A percentile compares a stretch with the other conserved stretches of the same genome.
These are phyloP conservation scores for Acestrorhynchus altus DNA, from an alignment of 2,797 vertebrate species.

Conservation along the genomic window DNA sequence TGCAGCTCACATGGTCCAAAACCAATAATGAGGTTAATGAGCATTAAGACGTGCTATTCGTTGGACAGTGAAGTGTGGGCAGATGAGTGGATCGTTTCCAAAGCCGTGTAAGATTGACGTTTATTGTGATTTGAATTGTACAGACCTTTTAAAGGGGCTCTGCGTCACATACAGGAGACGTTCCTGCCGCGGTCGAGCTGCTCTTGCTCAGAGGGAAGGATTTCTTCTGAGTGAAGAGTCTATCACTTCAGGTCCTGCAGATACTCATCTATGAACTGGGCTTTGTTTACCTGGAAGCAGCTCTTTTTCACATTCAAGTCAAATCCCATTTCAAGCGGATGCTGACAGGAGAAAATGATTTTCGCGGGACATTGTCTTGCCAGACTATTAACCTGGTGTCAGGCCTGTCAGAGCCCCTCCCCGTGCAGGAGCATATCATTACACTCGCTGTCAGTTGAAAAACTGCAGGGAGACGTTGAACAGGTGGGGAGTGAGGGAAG, in stretches of 20 bases:
- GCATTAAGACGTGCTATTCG: neutral
- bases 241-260: neutral
- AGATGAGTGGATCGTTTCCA: too few species aligned
- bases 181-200: too few species aligned
- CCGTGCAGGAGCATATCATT: neutral
- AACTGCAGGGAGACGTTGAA: neutral
- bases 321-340: conserved; percentile 24
- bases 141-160: neutral
- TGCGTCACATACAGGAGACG: neutral
- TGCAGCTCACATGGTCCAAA: neutral
- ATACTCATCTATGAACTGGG: neutral
- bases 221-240: neutral
- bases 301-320: neutral
- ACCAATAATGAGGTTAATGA: neutral
- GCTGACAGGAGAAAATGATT: neutral
- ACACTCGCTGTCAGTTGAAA: neutral
- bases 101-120: too few species aligned
- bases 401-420: conserved; percentile 29
- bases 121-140: too few species aligned
- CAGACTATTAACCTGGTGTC: conserved; percentile 24
- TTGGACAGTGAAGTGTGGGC: neutral
- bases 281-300: neutral
- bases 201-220: neutral
- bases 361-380: neutral
- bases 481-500: neutral